Evolutionary conservation across 2,888 invertebrate species (phyloP), one percentile per base, ranked within the genome.

Genomic region (Polydesmus complanatus): DNA sequence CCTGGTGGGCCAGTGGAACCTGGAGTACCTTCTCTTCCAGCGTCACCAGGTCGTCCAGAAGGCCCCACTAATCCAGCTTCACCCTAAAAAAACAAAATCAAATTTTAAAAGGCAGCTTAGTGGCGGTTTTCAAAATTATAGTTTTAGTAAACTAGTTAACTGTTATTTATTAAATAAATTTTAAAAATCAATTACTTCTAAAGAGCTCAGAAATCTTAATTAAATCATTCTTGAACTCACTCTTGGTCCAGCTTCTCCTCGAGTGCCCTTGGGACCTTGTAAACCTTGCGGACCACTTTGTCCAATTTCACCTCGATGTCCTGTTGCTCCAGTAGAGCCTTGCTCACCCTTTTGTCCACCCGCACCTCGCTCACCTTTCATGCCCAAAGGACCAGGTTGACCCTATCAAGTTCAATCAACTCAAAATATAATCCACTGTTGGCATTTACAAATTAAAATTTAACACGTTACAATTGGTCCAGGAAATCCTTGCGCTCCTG

Each of bases 11-110:
- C 86, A 52, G 79, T 73, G 60, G 78, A 79, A 57, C 88, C 89
- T 70, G 83, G 81, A 69, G 80, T 80, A 27, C 88, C 88, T 62
- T 81, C 77, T 63, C 80, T 78, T 65, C 88, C 89, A 58, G 82
- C 75, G 71, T 85, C 83, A 69, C 89, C 89, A 1, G 85, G 84
- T 65, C 86, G 74, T 62, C 89, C 90, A 8, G 85, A 84, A 25
- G 84, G 78, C n/a, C 88, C 88, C 73, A 81, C 79, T 60, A 83
- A 76, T 23, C 88, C 88, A 37, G 77, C 70, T 67, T 88, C 87
- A 59, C 88, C 88, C 63, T 63, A 23, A 19, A 57, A 37, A 56
- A 53, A 25, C 22, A 58, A 14, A 14, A 58, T 23, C 55, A 58
- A 19, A 21, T 27, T 58, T 53, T 19, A 18, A 11, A 19, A 52